Base-by-base conservation (phyloP, 2,888 invertebrate species). In the Lasioglossum villosulum region DNA sequence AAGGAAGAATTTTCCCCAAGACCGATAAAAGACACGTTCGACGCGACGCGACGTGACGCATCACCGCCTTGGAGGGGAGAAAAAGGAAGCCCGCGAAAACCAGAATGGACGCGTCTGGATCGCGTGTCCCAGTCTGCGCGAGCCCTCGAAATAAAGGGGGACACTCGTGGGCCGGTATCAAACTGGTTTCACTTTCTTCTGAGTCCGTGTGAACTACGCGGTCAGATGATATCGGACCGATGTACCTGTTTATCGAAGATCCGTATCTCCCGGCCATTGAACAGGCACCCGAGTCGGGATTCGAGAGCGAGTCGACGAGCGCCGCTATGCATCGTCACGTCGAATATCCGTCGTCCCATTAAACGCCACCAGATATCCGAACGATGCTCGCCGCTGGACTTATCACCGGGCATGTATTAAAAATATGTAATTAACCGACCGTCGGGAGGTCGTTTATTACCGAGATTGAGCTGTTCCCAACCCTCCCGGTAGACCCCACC, bases 341-440 rank as follows among this genome's bases (percentile, higher is more conserved):
- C 72, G 83, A 68, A 89, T 89, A 80, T 73, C 75, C 68, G 78
- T 84, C 72, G 86, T 27, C 70, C 78, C 83, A 79, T 90, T 89
- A 83, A 86, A 81, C 68, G 59, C 84, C 78, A 59, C 78, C 68
- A 70, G 70, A 48, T 56, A 56, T 52, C 52, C 75, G 78, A 79
- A 90, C 84, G 78, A 77, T 56, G n/a, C 59, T 37, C 34, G 42
- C 37, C 66, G 70, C 30, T 52, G 52, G 63, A 34, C 76, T 56
- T 66, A 45, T 74, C 73, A 23, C 3, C 42, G 23, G n/a, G 39
- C 52, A 23, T 75, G 80, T 81, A 81, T 84, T 82, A 88, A 88
- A 90, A 90, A 90, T 88, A 90, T 90, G 92, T 91, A 92, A 92
- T 92, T 91, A 89, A 91, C 75, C 70, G 80, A 68, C 75, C 84